These are phyloP conservation scores for Callionymus lyra DNA, from an alignment of 2,113 vertebrate species.

Conservation along the genomic window DNA sequence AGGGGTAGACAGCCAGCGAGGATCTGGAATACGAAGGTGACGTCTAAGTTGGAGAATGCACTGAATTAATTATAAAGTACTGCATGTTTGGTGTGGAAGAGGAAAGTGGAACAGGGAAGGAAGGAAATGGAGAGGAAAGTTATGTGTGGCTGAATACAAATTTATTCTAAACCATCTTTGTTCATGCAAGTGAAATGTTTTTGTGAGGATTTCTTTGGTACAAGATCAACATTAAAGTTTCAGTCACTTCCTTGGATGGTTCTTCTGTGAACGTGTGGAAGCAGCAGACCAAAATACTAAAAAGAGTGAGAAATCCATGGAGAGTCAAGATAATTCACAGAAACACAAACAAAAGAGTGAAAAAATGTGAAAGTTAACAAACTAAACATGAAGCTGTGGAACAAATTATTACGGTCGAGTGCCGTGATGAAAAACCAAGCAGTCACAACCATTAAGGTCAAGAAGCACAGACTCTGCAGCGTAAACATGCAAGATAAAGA, in stretches of 20 bases:
- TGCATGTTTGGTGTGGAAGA: constrained; percentile 19
- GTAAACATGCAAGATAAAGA: constrained; percentile 31
- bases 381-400: constrained; percentile 29
- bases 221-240: constrained; percentile 10
- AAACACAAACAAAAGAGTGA: constrained; percentile 10
- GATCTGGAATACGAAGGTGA: constrained; percentile 24
- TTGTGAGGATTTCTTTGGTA: constrained; percentile 14
- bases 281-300: constrained; percentile 12
- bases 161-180: constrained; percentile 16
- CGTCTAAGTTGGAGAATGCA: constrained; percentile 27
- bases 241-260: constrained; percentile 2
- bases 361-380: constrained; percentile 7
- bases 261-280: constrained; percentile 1
- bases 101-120: constrained; percentile 15
- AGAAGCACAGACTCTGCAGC: constrained; percentile 18
- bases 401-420: constrained; percentile 36
- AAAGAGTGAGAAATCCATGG: constrained; percentile 4
- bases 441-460: constrained; percentile 22
- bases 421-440: constrained; percentile 41
- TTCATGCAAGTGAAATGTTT: constrained; percentile 11
- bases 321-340: neutral
- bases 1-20: constrained; percentile 41
- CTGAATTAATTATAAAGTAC: constrained; percentile 46
- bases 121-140: constrained; percentile 4
- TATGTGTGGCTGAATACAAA: constrained; percentile 24